A percentile compares a stretch with the other conserved stretches of the same genome.
Evolutionary conservation across 1,140 invertebrate genomes (phyloP).

Genomic region (Tetramorium parvispinum): DNA sequence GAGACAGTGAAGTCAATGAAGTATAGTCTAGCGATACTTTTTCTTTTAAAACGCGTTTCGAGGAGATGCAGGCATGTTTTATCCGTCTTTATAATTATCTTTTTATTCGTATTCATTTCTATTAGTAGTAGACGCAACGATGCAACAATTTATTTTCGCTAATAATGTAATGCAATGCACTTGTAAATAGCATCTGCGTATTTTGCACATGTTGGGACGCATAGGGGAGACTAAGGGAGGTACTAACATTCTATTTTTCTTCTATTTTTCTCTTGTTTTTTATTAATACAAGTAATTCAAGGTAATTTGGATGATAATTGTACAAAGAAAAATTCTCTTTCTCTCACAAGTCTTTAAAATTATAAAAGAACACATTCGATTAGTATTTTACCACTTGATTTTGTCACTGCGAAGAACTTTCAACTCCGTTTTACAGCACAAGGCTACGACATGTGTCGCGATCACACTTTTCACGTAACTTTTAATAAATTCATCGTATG

Average conservation of each 20-base stretch:
- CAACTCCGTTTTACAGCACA: not conserved
- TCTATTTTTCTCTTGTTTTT: not conserved
- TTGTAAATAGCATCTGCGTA: not conserved
- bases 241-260: not conserved
- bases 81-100: not conserved
- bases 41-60: not conserved
- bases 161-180: not conserved
- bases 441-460: not conserved
- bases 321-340: not conserved
- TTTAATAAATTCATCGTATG: not conserved
- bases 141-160: not conserved
- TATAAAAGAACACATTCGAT: not conserved
- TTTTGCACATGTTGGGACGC: not conserved
- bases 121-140: not conserved
- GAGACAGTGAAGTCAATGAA: slow-evolving; percentile 24
- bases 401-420: not conserved
- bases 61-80: not conserved
- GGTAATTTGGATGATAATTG: not conserved
- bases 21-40: not conserved
- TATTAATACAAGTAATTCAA: not conserved
- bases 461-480: not conserved
- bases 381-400: not conserved
- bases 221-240: not conserved
- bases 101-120: not conserved
- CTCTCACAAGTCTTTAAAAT: not conserved